phyloP scores from a whole-genome alignment of 2,113 vertebrate genomes.

The Orcinus orca region DNA sequence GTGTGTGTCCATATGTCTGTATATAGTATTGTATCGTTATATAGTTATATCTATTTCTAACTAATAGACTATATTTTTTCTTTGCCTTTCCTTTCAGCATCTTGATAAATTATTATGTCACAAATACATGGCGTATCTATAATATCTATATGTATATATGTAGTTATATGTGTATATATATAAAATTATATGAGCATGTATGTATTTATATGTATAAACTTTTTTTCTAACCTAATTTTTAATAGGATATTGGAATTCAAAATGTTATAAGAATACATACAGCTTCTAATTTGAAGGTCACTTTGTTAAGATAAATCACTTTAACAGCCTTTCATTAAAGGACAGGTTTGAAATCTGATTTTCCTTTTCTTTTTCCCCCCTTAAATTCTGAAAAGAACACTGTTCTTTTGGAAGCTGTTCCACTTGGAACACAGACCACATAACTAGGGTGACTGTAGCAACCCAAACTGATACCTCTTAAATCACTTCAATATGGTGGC shows the following conservation, averaged over 20 bases:
- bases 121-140: neutral
- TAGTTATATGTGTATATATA: neutral
- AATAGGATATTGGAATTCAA: neutral
- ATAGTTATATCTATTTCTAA: neutral
- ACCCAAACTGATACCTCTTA: neutral
- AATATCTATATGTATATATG: neutral
- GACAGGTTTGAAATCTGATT: conserved; percentile 29
- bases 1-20: neutral
- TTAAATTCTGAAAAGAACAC: neutral
- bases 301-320: conserved; percentile 7
- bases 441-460: neutral
- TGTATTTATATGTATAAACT: neutral
- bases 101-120: neutral
- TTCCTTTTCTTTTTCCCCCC: neutral
- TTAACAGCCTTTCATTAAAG: neutral
- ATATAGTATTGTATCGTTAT: neutral
- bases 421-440: neutral
- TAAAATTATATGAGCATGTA: neutral
- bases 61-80: neutral
- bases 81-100: neutral
- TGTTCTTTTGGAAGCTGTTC: neutral
- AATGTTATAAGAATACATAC: neutral
- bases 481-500: neutral
- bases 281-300: neutral
- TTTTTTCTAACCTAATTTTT: conserved; percentile 14